Percentiles rank a stretch among this genome's conserved stretches.
phyloP scores from a whole-genome alignment of 2,888 invertebrate species.

The Eupithecia pulchellata region DNA sequence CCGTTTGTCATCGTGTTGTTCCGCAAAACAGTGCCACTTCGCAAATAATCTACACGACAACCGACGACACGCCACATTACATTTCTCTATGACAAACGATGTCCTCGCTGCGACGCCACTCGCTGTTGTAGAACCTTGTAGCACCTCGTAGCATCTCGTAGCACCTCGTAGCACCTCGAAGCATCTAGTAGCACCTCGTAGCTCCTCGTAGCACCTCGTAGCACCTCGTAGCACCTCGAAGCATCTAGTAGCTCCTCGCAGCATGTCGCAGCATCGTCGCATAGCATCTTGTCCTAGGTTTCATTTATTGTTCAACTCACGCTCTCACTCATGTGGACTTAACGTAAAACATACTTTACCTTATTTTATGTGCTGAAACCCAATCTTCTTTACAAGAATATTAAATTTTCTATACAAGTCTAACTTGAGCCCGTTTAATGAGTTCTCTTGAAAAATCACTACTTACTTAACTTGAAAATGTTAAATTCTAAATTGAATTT shows the following conservation, averaged over 20 bases:
- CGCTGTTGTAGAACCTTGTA: slow-evolving; percentile 17
- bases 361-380: too few species aligned
- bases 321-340: too few species aligned
- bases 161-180: slow-evolving; percentile 18
- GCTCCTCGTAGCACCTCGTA: neutral
- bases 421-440: too few species aligned
- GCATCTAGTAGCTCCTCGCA: too few species aligned
- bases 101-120: neutral
- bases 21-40: slow-evolving; percentile 46
- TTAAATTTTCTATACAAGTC: too few species aligned
- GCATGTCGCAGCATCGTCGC: neutral
- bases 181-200: neutral
- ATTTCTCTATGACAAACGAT: slow-evolving; percentile 56
- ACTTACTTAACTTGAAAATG: too few species aligned
- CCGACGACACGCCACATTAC: slow-evolving; percentile 57
- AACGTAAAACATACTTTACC: too few species aligned
- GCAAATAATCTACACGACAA: slow-evolving; percentile 59
- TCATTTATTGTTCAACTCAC: too few species aligned
- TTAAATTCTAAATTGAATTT: too few species aligned
- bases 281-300: neutral
- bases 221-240: neutral
- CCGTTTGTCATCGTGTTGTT: slow-evolving; percentile 29
- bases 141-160: neutral
- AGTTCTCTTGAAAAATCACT: too few species aligned
- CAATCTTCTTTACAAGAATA: too few species aligned